Conservation (phyloP, 2,113 vertebrate species). For the Anseranas semipalmata region DNA sequence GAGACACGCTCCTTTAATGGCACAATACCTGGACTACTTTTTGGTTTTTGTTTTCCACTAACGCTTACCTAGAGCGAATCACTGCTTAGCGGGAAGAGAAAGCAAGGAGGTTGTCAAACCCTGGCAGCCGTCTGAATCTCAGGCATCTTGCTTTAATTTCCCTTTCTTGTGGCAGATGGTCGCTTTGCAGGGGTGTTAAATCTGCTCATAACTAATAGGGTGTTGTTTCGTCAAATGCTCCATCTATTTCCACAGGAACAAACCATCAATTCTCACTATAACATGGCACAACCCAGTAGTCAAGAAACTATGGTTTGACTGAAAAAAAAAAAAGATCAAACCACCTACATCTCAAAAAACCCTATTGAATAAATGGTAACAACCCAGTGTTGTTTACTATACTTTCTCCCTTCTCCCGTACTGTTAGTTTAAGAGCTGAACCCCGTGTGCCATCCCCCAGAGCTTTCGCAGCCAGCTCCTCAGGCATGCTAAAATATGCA, state of each 20-base stretch:
- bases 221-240: not conserved
- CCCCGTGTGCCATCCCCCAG: not conserved
- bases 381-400: not conserved
- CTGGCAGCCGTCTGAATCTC: slow-evolving; percentile 8
- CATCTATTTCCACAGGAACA: slow-evolving; percentile 7
- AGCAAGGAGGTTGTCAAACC: not conserved
- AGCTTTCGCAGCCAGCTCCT: not conserved
- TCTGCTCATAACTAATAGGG: slow-evolving; percentile 2
- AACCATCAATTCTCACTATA: not conserved
- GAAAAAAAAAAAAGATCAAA: not conserved
- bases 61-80: not conserved
- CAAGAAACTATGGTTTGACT: not conserved
- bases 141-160: not conserved
- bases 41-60: not conserved
- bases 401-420: not conserved
- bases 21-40: not conserved
- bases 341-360: not conserved
- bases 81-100: not conserved
- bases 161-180: slow-evolving; percentile 44
- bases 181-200: slow-evolving; percentile 50
- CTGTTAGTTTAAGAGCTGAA: not conserved
- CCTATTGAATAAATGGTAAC: not conserved
- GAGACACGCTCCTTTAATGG: not conserved
- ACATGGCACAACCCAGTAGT: not conserved
- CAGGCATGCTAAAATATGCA: not conserved